Base-by-base conservation (phyloP, 2,888 invertebrate species). In the Toxonevra muliebris region DNA sequence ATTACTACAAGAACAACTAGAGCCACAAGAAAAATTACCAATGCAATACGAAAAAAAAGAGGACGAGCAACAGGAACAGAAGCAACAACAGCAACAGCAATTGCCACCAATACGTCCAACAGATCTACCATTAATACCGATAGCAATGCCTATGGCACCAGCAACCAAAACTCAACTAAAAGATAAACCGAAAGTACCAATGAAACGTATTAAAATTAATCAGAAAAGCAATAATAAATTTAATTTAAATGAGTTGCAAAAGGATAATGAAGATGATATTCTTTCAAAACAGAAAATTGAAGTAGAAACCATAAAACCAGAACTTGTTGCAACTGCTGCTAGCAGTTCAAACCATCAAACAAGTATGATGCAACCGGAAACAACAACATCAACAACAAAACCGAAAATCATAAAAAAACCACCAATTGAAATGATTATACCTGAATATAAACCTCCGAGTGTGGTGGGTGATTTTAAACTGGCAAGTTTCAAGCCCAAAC, bases 181-280 rank as follows among this genome's bases (percentile, higher is more conserved):
- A 30, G 20, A 11, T 42, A 40, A 20, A 15, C 53, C 53, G 3
- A n/a, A 53, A 53, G 53, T 53, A 17, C 72, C 72, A 41, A n/a
- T 52, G 59, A 70, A 70, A 69, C 61, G 62, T 5, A 53, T 43
- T 52, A 66, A 60, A 60, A 50, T 67, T 62, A n/a, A 59, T 1
- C 53, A 68, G 54, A 54, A 55, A 7, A 45, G 12, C 7, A 30
- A 30, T 30, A 30, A 30, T 30, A 2, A 30, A 30, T 54, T 50
- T 15, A 41, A 61, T 67, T 67, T 30, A 10, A 64, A 30, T 66
- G 54, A 19, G 19, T 64, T 62, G 11, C 43, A 30, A 48, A 58
- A 3, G 68, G 60, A 63, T 52, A 59, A 41, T 43, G 63, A 63
- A 41, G 9, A 9, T 11, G 17, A 15, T 43, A 30, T 4, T 30